Evolutionary conservation across 1,140 invertebrate genomes (phyloP).

Genomic region (Drosophila ercepeae): DNA sequence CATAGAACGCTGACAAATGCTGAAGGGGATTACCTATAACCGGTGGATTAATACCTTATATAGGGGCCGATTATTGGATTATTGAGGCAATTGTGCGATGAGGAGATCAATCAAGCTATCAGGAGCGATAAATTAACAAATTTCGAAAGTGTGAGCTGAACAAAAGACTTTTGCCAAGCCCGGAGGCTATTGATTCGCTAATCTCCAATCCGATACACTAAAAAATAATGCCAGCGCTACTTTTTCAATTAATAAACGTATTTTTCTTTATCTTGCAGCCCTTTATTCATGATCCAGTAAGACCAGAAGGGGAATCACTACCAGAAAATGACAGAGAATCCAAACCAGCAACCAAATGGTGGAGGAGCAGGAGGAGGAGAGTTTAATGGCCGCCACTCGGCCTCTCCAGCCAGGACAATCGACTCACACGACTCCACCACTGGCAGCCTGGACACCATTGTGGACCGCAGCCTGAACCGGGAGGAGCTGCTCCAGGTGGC

Average conservation of each 20-base stretch:
- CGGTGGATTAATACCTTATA: constrained; percentile 16
- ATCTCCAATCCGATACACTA: neutral
- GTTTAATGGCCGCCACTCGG: constrained; percentile 69
- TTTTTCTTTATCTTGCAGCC: neutral
- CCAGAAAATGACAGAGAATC: constrained; percentile 46
- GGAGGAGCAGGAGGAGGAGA: constrained; percentile 12
- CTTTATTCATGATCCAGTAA: constrained; percentile 53
- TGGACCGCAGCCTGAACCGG: constrained; percentile 71
- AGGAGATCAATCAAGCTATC: constrained; percentile 17
- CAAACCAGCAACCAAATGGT: constrained; percentile 21
- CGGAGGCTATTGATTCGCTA: constrained; percentile 6
- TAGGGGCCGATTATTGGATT: too few relatives aligned
- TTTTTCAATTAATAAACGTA: neutral
- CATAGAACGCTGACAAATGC: constrained; percentile 42
- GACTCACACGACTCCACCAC: constrained; percentile 80
- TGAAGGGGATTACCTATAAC: neutral
- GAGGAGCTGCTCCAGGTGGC: constrained; percentile 63
- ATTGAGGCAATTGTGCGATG: constrained; percentile 6
- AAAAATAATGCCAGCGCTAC: too few relatives aligned
- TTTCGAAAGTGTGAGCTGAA: constrained; percentile 27
- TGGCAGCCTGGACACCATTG: constrained; percentile 80
- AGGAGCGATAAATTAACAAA: constrained; percentile 1
- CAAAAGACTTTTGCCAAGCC: constrained; percentile 40
- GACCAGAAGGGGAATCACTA: constrained; percentile 3
- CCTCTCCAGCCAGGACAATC: constrained; percentile 77